These are phyloP conservation scores for Chrysolina haemoptera DNA, from an alignment of 2,888 invertebrate genomes.

Conservation along the genomic window DNA sequence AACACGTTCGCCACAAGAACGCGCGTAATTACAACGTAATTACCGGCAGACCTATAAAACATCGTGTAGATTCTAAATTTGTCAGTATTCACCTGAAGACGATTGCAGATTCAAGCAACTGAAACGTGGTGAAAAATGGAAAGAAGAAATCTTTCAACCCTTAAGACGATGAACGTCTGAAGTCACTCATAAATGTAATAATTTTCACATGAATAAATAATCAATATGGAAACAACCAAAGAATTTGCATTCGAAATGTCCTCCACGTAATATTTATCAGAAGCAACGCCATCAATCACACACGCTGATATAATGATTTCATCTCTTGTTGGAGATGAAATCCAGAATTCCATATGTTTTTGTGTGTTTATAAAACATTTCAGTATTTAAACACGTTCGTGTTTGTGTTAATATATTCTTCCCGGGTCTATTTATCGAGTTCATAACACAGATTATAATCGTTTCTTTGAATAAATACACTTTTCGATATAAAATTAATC, in stretches of 20 bases:
- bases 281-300: conserved; percentile 41
- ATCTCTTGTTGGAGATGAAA: conserved; percentile 60
- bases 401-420: conserved; percentile 67
- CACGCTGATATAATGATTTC: conserved; percentile 50
- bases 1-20: too few relatives aligned
- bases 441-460: conserved; percentile 66
- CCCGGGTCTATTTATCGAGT: conserved; percentile 65
- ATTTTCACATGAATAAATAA: too few relatives aligned
- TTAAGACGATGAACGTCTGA: too few relatives aligned
- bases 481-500: conserved; percentile 51
- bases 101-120: too few relatives aligned
- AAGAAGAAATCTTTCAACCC: too few relatives aligned
- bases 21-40: too few relatives aligned
- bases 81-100: too few relatives aligned
- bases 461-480: conserved; percentile 66
- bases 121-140: too few relatives aligned
- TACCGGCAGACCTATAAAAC: too few relatives aligned
- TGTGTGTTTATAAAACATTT: conserved; percentile 68
- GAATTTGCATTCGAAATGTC: not conserved
- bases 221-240: too few relatives aligned
- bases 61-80: too few relatives aligned
- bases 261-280: conserved; percentile 16
- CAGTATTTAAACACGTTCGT: conserved; percentile 65
- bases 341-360: conserved; percentile 68
- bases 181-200: too few relatives aligned